phyloP scores from a whole-genome alignment of 92 coral and sea anemone species.

The Zoanthus gigantus region DNA sequence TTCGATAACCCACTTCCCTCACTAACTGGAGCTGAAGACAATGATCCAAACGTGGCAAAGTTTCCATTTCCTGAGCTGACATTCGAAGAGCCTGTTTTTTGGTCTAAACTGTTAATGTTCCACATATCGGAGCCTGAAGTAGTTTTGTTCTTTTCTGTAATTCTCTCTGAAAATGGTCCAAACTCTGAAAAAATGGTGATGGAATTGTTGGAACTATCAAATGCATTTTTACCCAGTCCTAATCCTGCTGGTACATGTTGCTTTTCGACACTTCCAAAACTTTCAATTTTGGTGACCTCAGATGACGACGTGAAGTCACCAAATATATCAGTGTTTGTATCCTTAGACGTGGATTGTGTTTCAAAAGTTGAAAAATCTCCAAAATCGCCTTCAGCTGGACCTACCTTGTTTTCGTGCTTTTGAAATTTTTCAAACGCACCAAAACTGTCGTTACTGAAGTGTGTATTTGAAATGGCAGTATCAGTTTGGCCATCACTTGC shows the following conservation, averaged over 20 bases:
- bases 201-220: background rate
- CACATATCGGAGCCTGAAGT: constrained; percentile 1
- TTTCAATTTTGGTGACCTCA: background rate
- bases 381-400: constrained; percentile 49
- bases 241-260: background rate
- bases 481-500: constrained; percentile 22
- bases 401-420: constrained; percentile 6
- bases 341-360: constrained; percentile 1
- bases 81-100: constrained; percentile 2
- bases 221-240: background rate
- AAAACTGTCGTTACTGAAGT: constrained; percentile 61
- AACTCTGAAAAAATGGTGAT: constrained; percentile 6
- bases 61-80: constrained; percentile 12
- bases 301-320: constrained; percentile 14
- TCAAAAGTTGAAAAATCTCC: constrained; percentile 63
- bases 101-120: constrained; percentile 1
- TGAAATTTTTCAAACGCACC: constrained; percentile 79
- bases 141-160: constrained; percentile 8
- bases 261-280: background rate
- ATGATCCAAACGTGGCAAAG: constrained; percentile 60
- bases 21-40: constrained; percentile 32
- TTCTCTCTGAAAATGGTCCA: constrained; percentile 1
- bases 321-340: constrained; percentile 4
- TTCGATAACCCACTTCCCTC: constrained; percentile 5
- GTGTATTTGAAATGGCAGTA: background rate